phyloP scores from a whole-genome alignment of 2,888 invertebrate species.

The Cenopis cana region DNA sequence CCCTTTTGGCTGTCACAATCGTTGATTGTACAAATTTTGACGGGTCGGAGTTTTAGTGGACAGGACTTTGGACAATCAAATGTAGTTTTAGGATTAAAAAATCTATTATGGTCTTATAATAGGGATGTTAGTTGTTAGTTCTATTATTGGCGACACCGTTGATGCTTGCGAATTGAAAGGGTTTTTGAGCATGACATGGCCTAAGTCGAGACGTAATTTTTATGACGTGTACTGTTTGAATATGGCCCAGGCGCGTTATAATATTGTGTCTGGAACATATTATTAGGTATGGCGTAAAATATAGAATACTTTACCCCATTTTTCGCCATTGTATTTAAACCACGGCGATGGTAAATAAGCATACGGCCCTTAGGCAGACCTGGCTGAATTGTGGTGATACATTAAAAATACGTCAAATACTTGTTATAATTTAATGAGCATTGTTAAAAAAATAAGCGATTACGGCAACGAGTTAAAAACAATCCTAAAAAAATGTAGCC shows the following conservation, averaged over 20 bases:
- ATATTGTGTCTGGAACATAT: no score
- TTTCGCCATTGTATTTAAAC: no score
- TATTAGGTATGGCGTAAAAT: no score
- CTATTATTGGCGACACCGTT: conserved; percentile 27
- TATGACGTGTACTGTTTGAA: neutral
- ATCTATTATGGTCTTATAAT: conserved; percentile 27
- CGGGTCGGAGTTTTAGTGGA: conserved; percentile 25
- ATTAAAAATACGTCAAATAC: no score
- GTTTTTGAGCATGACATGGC: neutral
- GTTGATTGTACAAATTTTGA: conserved; percentile 43
- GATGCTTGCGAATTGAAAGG: conserved; percentile 23
- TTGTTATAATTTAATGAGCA: no score
- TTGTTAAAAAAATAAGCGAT: no score
- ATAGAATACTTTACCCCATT: no score
- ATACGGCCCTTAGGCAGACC: no score
- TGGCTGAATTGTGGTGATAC: no score
- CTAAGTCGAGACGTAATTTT: neutral
- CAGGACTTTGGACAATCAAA: conserved; percentile 29
- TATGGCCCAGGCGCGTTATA: neutral
- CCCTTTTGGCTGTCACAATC: conserved; percentile 42
- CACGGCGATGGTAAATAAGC: no score
- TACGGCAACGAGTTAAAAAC: no score
- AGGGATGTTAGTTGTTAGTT: conserved; percentile 27
- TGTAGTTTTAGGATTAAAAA: conserved; percentile 27
- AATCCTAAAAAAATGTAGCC: no score